phyloP scores from a whole-genome alignment of 2,797 vertebrate genomes.

The Phataginus tetradactyla region DNA sequence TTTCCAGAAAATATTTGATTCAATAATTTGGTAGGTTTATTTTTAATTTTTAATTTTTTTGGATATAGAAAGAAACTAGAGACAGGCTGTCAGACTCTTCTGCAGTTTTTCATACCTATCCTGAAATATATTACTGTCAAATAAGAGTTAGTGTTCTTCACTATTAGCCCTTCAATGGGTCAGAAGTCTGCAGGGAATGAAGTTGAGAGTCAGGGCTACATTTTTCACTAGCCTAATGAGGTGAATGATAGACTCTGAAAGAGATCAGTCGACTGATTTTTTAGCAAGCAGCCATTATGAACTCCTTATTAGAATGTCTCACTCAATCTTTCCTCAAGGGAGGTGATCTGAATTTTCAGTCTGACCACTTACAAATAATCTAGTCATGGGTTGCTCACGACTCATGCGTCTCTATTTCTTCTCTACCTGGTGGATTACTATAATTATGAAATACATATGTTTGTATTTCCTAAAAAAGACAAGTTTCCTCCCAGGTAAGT shows the following conservation, averaged over 20 bases:
- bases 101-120: background rate
- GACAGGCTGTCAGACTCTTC: background rate
- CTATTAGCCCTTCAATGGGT: background rate
- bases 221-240: slow-evolving; percentile 77
- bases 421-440: background rate
- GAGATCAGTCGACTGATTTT: slow-evolving; percentile 74
- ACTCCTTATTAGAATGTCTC: slow-evolving; percentile 69
- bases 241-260: slow-evolving; percentile 67
- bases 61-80: background rate
- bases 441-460: background rate
- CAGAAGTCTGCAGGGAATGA: slow-evolving; percentile 63
- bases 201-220: slow-evolving; percentile 56
- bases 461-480: background rate
- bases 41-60: background rate
- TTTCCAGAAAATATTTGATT: background rate
- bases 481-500: background rate
- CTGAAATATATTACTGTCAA: background rate
- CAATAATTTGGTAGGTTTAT: background rate
- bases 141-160: slow-evolving; percentile 42
- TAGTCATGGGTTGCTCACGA: background rate
- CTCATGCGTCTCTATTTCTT: background rate
- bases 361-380: background rate
- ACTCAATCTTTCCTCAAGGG: slow-evolving; percentile 60
- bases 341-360: slow-evolving; percentile 26
- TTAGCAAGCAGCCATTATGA: slow-evolving; percentile 65